Conservation (phyloP, 2,888 invertebrate genomes). For the Pachycephus smyrnensis region DNA sequence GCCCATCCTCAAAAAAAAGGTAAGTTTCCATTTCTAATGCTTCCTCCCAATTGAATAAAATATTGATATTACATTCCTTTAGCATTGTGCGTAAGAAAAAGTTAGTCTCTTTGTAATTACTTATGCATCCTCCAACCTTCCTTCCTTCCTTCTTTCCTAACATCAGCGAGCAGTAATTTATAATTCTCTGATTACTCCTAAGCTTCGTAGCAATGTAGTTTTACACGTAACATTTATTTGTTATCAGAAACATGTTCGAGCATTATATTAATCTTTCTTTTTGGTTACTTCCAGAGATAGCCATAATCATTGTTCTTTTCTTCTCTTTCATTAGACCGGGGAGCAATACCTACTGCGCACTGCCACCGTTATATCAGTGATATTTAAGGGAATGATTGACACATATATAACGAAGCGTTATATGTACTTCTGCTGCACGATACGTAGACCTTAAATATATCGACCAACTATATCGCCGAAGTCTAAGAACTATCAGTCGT, state of each 20-base stretch:
- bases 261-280: not conserved
- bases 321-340: not conserved
- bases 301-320: conserved; percentile 20
- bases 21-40: conserved; percentile 59
- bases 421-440: not conserved
- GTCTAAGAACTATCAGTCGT: not conserved
- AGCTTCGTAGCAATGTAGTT: not conserved
- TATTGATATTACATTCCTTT: conserved; percentile 2
- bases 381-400: not conserved
- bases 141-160: conserved; percentile 11
- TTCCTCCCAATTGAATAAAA: not conserved
- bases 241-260: not conserved
- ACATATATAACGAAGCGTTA: not conserved
- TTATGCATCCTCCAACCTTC: conserved; percentile 17
- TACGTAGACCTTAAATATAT: not conserved
- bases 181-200: not conserved
- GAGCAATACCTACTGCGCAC: not conserved
- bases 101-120: conserved; percentile 2
- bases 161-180: not conserved
- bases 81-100: not conserved
- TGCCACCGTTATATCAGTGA: not conserved
- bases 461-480: not conserved
- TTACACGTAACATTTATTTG: not conserved
- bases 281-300: conserved; percentile 12
- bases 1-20: conserved; percentile 76